These are phyloP conservation scores for Stegodyphus mimosarum DNA, from an alignment of 1,140 invertebrate species.

Conservation along the genomic window DNA sequence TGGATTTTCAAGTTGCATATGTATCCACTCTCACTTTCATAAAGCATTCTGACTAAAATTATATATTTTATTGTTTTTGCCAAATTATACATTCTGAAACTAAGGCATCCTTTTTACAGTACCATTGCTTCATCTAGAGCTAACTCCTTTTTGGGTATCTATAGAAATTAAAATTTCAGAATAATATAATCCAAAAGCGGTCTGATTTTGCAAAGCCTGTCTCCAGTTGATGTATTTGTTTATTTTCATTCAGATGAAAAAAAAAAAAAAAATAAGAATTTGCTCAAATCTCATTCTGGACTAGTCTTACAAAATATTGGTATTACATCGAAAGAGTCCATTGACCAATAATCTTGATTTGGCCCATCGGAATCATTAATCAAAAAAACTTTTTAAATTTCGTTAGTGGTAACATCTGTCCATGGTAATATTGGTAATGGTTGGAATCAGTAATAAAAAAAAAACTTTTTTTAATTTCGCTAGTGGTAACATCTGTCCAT, in stretches of 20 bases:
- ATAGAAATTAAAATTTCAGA: neutral
- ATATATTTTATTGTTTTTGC: neutral
- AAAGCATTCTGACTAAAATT: slow-evolving; percentile 25
- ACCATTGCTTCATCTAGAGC: slow-evolving; percentile 15
- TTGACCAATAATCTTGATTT: slow-evolving; percentile 19
- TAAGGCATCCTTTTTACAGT: slow-evolving; percentile 1
- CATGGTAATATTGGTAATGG: no score
- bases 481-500: slow-evolving; percentile 1
- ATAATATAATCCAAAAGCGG: neutral
- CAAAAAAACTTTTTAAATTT: slow-evolving; percentile 4
- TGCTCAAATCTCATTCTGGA: slow-evolving; percentile 7
- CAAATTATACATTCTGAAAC: neutral
- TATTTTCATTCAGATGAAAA: slow-evolving; percentile 10
- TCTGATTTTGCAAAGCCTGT: no score
- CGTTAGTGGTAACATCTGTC: slow-evolving; percentile 5
- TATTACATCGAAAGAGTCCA: neutral
- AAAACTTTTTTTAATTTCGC: neutral
- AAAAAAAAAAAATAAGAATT: slow-evolving; percentile 6
- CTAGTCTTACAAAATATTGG: slow-evolving; percentile 4
- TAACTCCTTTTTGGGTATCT: slow-evolving; percentile 13
- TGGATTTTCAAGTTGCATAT: slow-evolving; percentile 20
- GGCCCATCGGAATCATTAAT: neutral
- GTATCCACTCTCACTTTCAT: slow-evolving; percentile 5
- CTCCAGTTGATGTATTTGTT: neutral
- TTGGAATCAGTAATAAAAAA: neutral